Percentiles rank a stretch among this genome's conserved stretches.
phyloP scores from a whole-genome alignment of 1,140 invertebrate genomes.

The Sipha flava region DNA sequence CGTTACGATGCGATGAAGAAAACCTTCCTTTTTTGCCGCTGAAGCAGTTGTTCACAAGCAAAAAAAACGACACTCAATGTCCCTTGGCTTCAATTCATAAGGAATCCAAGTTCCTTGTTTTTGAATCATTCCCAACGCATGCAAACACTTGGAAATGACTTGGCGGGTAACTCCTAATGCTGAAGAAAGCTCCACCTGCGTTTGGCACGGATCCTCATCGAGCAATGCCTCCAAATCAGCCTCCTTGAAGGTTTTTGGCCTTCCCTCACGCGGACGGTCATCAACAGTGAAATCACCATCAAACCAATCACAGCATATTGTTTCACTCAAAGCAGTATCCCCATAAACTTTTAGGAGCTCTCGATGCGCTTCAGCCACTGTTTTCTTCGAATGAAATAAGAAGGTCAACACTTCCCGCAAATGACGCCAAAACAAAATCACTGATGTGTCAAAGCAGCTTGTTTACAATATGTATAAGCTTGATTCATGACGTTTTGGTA shows the following conservation, averaged over 20 bases:
- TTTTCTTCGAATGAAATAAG: not conserved
- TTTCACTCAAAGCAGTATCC: too few species aligned
- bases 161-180: not conserved
- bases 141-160: not conserved
- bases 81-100: not conserved
- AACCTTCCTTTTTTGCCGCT: not conserved
- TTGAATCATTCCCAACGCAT: not conserved
- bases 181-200: not conserved
- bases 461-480: too few species aligned
- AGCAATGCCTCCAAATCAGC: not conserved
- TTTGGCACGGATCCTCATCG: not conserved
- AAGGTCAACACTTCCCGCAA: too few species aligned
- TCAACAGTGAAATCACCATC: not conserved
- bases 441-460: too few species aligned
- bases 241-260: not conserved
- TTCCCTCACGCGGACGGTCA: too few species aligned
- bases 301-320: not conserved
- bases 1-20: slow-evolving; percentile 6
- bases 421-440: too few species aligned
- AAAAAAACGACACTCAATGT: not conserved
- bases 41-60: not conserved
- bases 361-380: not conserved
- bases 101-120: not conserved
- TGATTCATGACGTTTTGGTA: too few species aligned
- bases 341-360: too few species aligned